Evolutionary conservation across 2,888 invertebrate species (phyloP).

Genomic region (Orthosia incerta): DNA sequence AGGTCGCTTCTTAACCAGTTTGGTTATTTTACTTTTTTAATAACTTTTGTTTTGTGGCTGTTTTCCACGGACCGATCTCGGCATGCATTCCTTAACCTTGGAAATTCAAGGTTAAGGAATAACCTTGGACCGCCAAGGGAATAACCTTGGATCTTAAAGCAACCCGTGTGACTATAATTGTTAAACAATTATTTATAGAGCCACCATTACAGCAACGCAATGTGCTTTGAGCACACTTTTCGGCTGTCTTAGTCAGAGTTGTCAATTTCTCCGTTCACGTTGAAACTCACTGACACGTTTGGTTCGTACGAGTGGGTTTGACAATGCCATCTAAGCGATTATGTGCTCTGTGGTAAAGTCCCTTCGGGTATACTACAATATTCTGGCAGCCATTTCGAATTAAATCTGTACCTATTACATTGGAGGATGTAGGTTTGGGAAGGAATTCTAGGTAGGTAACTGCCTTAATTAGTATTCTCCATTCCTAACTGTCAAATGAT

Average conservation of each 20-base stretch:
- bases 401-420: constrained; percentile 12
- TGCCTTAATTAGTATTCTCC: constrained; percentile 14
- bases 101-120: no score
- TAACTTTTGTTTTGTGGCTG: no score
- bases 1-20: no score
- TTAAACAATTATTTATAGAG: not conserved
- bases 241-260: not conserved
- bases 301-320: not conserved
- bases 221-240: not conserved
- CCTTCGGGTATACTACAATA: constrained; percentile 9
- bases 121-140: no score
- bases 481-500: not conserved
- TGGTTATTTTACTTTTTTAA: no score
- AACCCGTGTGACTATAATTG: no score
- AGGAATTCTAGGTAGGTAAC: constrained; percentile 24
- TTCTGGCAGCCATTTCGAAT: constrained; percentile 35
- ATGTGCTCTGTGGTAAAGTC: not conserved
- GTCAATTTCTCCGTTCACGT: not conserved
- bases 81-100: no score
- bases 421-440: constrained; percentile 8
- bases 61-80: no score
- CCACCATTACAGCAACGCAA: not conserved
- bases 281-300: not conserved
- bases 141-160: no score
- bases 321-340: not conserved